Conservation (phyloP, 2,888 invertebrate genomes). For the Drosophila testacea region DNA sequence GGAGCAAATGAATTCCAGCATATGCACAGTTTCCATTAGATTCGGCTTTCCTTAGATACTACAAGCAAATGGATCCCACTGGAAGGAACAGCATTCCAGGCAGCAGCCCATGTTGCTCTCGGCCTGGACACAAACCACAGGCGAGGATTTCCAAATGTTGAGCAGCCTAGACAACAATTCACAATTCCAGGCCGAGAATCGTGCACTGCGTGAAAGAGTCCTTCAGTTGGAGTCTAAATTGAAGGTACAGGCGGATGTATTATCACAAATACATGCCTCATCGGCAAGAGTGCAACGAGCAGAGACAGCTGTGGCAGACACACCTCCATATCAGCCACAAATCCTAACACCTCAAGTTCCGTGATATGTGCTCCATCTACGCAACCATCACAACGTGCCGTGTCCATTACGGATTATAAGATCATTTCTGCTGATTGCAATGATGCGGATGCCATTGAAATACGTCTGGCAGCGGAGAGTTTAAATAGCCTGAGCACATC, state of each 20-base stretch:
- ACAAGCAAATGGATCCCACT: conserved; percentile 1
- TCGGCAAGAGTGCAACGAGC: conserved; percentile 51
- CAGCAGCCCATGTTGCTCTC: conserved; percentile 59
- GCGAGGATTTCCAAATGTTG: conserved; percentile 66
- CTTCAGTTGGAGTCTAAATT: conserved; percentile 71
- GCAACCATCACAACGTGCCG: conserved; percentile 22
- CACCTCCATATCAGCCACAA: conserved; percentile 32
- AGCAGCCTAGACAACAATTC: conserved; percentile 23
- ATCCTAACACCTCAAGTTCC: conserved; percentile 61
- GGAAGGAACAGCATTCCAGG: conserved; percentile 9
- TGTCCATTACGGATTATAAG: conserved; percentile 70
- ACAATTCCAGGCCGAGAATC: conserved; percentile 47
- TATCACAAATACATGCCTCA: conserved; percentile 71
- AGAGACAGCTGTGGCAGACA: conserved; percentile 3
- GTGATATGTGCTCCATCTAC: conserved; percentile 49
- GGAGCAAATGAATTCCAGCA: no score
- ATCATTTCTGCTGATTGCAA: conserved; percentile 63
- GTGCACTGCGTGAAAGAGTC: conserved; percentile 70
- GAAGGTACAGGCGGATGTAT: conserved; percentile 67
- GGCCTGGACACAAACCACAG: conserved; percentile 79
- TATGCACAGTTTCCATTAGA: no score
- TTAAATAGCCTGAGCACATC: conserved; percentile 75
- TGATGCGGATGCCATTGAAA: conserved; percentile 74
- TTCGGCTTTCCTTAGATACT: background rate
- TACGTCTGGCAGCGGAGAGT: conserved; percentile 75